Percentiles rank a stretch among this genome's conserved stretches.
Conservation (phyloP, 2,113 vertebrate genomes). For the Donacobius atricapilla region DNA sequence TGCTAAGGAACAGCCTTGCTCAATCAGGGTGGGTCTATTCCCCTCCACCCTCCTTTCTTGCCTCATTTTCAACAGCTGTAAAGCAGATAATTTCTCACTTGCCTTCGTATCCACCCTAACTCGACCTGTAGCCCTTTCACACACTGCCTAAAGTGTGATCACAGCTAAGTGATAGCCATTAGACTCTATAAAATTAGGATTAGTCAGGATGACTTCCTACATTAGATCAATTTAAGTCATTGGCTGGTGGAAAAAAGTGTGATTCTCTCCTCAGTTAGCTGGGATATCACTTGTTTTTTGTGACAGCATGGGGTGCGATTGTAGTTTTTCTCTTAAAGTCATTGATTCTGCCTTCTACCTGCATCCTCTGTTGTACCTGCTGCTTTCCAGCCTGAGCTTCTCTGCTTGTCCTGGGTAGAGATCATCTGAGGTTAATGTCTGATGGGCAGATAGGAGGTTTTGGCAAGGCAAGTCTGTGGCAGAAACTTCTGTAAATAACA, state of each 20-base stretch:
- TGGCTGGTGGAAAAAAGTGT: neutral
- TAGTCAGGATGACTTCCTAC: slow-evolving; percentile 22
- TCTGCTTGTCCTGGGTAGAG: neutral
- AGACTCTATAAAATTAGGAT: slow-evolving; percentile 57
- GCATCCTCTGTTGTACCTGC: neutral
- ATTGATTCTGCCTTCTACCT: neutral
- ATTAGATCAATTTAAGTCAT: slow-evolving; percentile 57
- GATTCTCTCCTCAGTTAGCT: slow-evolving; percentile 21
- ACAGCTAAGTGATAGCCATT: slow-evolving; percentile 36
- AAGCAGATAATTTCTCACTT: slow-evolving; percentile 12
- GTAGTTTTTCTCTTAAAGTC: slow-evolving; percentile 19
- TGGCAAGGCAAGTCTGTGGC: neutral
- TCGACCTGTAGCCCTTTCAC: neutral
- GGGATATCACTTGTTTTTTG: neutral
- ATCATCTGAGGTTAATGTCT: neutral
- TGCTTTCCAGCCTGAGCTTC: neutral
- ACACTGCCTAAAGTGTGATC: slow-evolving; percentile 49
- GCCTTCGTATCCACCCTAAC: neutral
- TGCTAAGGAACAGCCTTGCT: neutral
- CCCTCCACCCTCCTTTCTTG: neutral
- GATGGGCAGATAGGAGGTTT: neutral
- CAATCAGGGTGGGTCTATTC: neutral
- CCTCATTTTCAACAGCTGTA: neutral
- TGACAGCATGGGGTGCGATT: neutral
- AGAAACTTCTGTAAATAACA: neutral